Percentiles rank a stretch among this genome's conserved stretches.
Evolutionary conservation across 2,888 invertebrate species (phyloP).

Genomic region (Sarcophaga variegata): DNA sequence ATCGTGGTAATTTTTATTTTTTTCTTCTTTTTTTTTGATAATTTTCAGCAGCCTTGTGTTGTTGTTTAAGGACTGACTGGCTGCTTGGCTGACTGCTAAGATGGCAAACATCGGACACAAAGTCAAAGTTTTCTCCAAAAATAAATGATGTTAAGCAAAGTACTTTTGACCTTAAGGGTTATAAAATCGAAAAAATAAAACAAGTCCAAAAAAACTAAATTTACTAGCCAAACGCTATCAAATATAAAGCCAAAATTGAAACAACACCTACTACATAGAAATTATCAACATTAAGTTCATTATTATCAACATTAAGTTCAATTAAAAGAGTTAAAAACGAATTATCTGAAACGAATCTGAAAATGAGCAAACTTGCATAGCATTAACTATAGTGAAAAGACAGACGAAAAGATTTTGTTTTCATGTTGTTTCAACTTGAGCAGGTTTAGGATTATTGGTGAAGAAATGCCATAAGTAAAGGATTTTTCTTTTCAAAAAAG

Average conservation of each 20-base stretch:
- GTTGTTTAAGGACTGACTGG: background rate
- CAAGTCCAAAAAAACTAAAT: background rate
- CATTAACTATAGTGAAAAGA: no score
- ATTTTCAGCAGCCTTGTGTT: slow-evolving; percentile 54
- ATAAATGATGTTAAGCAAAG: slow-evolving; percentile 66
- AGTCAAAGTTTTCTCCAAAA: slow-evolving; percentile 64
- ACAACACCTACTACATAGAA: background rate
- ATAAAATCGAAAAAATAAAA: slow-evolving; percentile 10
- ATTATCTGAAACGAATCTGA: no score
- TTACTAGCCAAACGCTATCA: slow-evolving; percentile 19
- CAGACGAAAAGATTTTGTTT: no score
- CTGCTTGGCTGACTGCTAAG: background rate
- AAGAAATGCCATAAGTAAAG: no score
- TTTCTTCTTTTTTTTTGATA: background rate
- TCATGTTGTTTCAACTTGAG: no score
- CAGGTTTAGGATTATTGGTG: no score
- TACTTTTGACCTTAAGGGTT: slow-evolving; percentile 60
- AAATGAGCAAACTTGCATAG: no score
- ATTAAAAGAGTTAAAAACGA: slow-evolving; percentile 29
- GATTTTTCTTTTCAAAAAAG: no score
- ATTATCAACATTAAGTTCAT: background rate
- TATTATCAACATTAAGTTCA: background rate
- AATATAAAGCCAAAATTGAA: slow-evolving; percentile 14
- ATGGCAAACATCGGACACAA: slow-evolving; percentile 3
- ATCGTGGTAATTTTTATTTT: slow-evolving; percentile 18